Base-by-base conservation (phyloP, 2,797 vertebrate species). In the Urocyon cinereoargenteus region DNA sequence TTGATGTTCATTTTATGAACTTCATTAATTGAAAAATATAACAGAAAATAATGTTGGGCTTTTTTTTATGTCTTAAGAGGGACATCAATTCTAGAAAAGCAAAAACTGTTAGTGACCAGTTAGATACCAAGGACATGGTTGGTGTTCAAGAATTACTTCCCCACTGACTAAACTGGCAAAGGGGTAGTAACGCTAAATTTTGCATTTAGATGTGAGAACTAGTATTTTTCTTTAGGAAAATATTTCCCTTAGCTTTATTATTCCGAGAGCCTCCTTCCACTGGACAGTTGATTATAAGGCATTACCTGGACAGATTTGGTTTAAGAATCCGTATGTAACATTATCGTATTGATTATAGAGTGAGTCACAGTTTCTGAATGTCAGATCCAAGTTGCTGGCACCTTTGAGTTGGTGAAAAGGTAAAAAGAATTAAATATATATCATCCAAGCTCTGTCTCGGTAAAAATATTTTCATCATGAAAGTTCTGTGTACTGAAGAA, bases 1-100 rank as follows among this genome's bases (percentile, higher is more conserved):
- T 96, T 97, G 96, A 97, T 97, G 96, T 90, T 98, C 96, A 97
- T 97, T 97, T 98, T 92, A 79, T 36, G 64, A 97, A 94, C 86
- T 91, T 97, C 86, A 97, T 95, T 97, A 97, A 97, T 86, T 97
- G 70, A 90, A 97, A 97, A 92, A 77, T 21, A 70, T 88, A 87
- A 83, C 81, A 84, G 51, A 93, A 97, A 97, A 92, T 92, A 97
- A 64, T 97, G 51, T 94, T 84, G 28, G 82, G 26, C 8, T 28
- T 94, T 92, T 92, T 96, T 94, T 87, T 21, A 34, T 96, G 53
- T 62, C 59, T 96, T 91, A 89, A 51, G 64, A 94, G 45, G 53
- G 57, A 79, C 57, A 70, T 59, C 73, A 26, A 88, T 92, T 91
- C 55, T 83, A 34, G 49, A 81, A 89, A 96, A 92, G 70, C 14